Base-by-base conservation (phyloP, 2,888 invertebrate species). In the Artemia sp. region DNA sequence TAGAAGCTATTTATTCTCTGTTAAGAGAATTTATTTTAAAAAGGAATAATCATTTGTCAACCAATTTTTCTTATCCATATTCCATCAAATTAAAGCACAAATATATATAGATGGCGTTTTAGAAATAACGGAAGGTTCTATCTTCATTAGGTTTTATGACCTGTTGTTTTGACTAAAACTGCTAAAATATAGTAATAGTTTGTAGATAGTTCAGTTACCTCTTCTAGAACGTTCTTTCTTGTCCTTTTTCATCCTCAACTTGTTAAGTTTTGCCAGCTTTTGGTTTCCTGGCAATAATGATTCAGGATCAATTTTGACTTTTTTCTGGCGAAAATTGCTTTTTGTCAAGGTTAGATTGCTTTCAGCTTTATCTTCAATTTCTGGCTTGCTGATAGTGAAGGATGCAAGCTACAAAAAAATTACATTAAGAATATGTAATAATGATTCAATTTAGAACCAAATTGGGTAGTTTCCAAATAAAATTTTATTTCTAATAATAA, bases 221-320 rank as follows among this genome's bases (percentile, higher is more conserved):
- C 79, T 80, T 51, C 82, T 79, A 66, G 79, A 79, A 72, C 77
- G 78, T 51, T 81, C 79, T 74, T 86, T 86, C 74, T 83, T 85
- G 74, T 84, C 82, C 73, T 85, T 86, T 74, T 87, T 87, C 72
- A 86, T 85, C 72, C 85, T 83, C 72, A 82, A 78, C 74, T 85
- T 86, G 51, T 81, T 81, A 1, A 82, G 74, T 75, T 83, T 82
- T 75, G 86, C 86, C 14, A 84, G 75, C 72, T 82, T 80, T 76
- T 82, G 81, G 76, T 86, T 86, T 72, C 89, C 89, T 77, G 87
- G 87, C 69, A 89, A 77, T 68, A 82, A 80, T 82, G 86, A 84
- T 76, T 85, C 82, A 0, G 87, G 85, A 77, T 89, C 85, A 3
- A 74, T 71, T 76, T 85, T 85, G 69, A 68, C 67, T 51, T 79